A percentile compares a stretch with the other conserved stretches of the same genome.
Conservation (phyloP, 1,140 invertebrate genomes). For the Polypedilum pembai region DNA sequence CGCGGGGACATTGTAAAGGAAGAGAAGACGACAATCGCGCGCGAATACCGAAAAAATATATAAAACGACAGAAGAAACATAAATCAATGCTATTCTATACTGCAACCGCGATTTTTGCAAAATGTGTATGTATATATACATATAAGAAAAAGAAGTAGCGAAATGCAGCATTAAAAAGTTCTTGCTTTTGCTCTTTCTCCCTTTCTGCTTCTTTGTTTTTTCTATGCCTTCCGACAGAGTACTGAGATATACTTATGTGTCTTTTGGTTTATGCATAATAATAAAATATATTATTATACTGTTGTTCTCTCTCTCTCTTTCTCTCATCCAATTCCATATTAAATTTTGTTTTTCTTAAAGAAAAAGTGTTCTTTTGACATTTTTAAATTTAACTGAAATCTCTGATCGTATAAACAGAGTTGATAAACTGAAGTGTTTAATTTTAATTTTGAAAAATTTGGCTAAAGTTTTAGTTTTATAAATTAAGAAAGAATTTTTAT, state of each 20-base stretch:
- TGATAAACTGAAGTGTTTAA: no score
- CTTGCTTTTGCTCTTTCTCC: not conserved
- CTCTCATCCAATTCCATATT: no score
- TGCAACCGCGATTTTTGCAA: slow-evolving; percentile 21
- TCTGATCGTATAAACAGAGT: no score
- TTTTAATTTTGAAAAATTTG: no score
- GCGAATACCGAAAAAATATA: slow-evolving; percentile 18
- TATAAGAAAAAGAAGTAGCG: not conserved
- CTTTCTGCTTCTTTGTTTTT: not conserved
- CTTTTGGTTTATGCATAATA: not conserved
- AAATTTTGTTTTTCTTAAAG: no score
- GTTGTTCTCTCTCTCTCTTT: no score
- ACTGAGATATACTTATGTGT: not conserved
- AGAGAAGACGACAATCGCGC: slow-evolving; percentile 24
- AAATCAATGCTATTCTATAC: slow-evolving; percentile 26
- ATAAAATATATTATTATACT: not conserved
- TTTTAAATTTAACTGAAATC: no score
- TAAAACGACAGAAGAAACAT: slow-evolving; percentile 21
- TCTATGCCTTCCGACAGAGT: not conserved
- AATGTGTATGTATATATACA: not conserved
- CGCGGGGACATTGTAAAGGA: not conserved
- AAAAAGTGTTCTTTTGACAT: no score
- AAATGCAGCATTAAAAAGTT: not conserved
- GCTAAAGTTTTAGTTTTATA: no score
- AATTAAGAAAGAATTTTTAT: no score